Percentiles rank a stretch among this genome's conserved stretches.
phyloP scores from a whole-genome alignment of 2,888 invertebrate species.

The Lasius platythorax region DNA sequence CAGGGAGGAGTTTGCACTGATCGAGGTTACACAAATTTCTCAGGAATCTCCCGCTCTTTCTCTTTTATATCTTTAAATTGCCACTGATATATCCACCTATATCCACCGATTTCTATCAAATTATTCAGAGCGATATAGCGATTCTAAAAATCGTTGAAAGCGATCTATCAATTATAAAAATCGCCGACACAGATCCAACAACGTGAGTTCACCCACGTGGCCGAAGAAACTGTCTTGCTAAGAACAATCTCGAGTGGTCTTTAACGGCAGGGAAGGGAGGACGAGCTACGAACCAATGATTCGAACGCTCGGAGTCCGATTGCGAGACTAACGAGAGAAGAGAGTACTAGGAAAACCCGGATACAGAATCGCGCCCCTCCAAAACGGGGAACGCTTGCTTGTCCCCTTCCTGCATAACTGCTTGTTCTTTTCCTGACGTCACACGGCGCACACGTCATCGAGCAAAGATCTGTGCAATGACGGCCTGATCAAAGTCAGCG shows the following conservation, averaged over 20 bases:
- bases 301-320: slow-evolving; percentile 74
- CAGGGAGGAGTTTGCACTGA: not conserved
- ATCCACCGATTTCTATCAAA: not conserved
- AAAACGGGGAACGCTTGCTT: slow-evolving; percentile 50
- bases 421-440: not conserved
- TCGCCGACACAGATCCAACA: not conserved
- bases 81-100: too few relatives aligned
- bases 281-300: slow-evolving; percentile 69
- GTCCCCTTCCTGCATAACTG: not conserved
- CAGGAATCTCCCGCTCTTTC: not conserved
- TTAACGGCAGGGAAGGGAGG: slow-evolving; percentile 9
- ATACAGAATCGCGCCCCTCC: slow-evolving; percentile 63
- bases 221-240: not conserved
- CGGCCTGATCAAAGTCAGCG: slow-evolving; percentile 34
- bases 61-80: slow-evolving; percentile 15
- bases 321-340: slow-evolving; percentile 68
- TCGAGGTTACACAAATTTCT: slow-evolving; percentile 21
- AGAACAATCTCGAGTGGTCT: not conserved
- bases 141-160: not conserved
- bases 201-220: not conserved
- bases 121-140: not conserved
- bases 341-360: slow-evolving; percentile 52
- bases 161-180: not conserved
- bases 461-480: slow-evolving; percentile 26
- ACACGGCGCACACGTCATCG: slow-evolving; percentile 24